Evolutionary conservation across 2,888 invertebrate genomes (phyloP), one percentile per base, ranked within the genome.

Genomic region (Parochlus steinenii): DNA sequence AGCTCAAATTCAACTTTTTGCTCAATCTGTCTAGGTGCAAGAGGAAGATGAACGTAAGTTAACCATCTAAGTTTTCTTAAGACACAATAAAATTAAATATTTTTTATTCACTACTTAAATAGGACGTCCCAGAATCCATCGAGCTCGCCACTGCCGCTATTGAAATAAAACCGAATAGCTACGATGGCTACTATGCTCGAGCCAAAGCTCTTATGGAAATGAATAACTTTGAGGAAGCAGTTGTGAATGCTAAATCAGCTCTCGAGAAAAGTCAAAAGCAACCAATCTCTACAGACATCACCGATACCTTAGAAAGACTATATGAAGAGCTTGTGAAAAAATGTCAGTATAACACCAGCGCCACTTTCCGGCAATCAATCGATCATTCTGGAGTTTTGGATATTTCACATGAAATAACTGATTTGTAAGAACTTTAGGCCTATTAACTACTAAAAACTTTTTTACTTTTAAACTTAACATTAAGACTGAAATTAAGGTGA

Each of bases 11-110:
- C 10, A 89, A 89, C 55, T 71, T 95, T 49, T 62, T 89, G 49
- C 68, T 95, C 27, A 92, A 92, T 54, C 69, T 90, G 47, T 90
- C 92, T 11, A 64, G 92, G 39, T 92, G 93, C 63, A 89, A 89
- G 61, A 69, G 93, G 55, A 92, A 92, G 65, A 68, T 90, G 55
- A 85, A 85, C 55, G 93, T 93, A 61, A 78, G 85, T 70, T 33
- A 11, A 27, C 25, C 22, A 22, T 34, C 14, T 30, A 23, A 28
- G 6, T 7, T 22, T 17, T 8, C 12, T 35, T 12, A 20, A 25
- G 7, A 7, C 5, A n/a, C 6, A 20, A 8, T 28, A 10, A 20
- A 10, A n/a, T 36, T 11, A 32, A 33, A 34, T 6, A 22, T 15
- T 26, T 34, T 39, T 37, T 8, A 29, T 18, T 20, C n/a, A 31